Evolutionary conservation across 1,140 invertebrate genomes (phyloP).

Genomic region (Cylas formicarius): DNA sequence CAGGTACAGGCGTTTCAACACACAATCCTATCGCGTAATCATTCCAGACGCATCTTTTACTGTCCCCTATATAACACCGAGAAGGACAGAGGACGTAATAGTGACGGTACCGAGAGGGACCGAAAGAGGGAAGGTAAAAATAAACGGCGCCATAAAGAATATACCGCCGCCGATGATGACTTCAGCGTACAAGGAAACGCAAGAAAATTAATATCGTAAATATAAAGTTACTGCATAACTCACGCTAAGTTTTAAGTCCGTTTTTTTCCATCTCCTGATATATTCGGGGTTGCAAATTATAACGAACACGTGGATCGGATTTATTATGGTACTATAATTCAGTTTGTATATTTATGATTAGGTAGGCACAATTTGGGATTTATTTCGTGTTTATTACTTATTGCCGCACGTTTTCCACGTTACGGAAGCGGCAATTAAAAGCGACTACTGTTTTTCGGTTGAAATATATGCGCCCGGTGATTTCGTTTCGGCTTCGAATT

Average conservation of each 20-base stretch:
- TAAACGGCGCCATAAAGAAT: slow-evolving; percentile 9
- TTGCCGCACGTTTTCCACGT: slow-evolving; percentile 9
- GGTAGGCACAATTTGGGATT: slow-evolving; percentile 28
- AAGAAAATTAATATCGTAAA: slow-evolving; percentile 41
- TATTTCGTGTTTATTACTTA: slow-evolving; percentile 22
- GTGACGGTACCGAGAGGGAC: background rate
- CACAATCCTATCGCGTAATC: slow-evolving; percentile 9
- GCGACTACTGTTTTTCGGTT: slow-evolving; percentile 7
- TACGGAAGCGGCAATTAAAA: slow-evolving; percentile 16
- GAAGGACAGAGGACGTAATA: background rate
- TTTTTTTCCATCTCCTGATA: slow-evolving; percentile 41
- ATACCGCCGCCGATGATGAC: slow-evolving; percentile 16
- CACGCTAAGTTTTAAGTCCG: slow-evolving; percentile 29
- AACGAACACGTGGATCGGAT: slow-evolving; percentile 37
- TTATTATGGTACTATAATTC: slow-evolving; percentile 33
- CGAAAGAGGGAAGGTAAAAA: background rate
- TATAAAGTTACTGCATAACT: slow-evolving; percentile 40
- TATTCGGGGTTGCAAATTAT: slow-evolving; percentile 38
- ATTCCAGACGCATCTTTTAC: slow-evolving; percentile 2
- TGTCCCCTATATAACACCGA: background rate
- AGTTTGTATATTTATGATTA: slow-evolving; percentile 35
- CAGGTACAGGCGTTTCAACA: slow-evolving; percentile 9
- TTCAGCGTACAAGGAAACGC: slow-evolving; percentile 23
- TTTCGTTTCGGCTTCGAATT: slow-evolving; percentile 1
- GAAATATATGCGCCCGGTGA: background rate